Evolutionary conservation across 2,797 vertebrate genomes (phyloP).

Genomic region (Brachymystax lenok): DNA sequence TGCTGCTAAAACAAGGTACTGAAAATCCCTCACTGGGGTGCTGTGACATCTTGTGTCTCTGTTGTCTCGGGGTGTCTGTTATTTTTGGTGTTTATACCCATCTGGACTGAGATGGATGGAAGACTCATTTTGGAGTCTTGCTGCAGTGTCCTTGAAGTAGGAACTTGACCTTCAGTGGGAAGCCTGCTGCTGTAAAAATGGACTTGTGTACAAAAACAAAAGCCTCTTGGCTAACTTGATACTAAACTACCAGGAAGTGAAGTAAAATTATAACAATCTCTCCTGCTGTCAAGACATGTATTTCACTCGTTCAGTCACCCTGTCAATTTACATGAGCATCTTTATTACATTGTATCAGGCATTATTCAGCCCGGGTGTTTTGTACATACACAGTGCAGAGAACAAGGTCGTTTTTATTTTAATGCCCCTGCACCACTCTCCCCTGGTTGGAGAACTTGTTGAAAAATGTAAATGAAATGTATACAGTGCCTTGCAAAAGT

Average conservation of each 20-base stretch:
- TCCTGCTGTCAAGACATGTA: not conserved
- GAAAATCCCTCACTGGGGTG: too few relatives aligned
- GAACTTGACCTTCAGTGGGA: constrained; percentile 39
- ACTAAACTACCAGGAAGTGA: not conserved
- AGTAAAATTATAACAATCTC: not conserved
- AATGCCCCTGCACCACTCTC: not conserved
- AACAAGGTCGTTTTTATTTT: not conserved
- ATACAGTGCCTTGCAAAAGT: too few relatives aligned
- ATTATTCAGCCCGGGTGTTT: constrained; percentile 24
- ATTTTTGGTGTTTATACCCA: too few relatives aligned
- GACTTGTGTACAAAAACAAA: not conserved
- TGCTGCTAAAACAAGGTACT: too few relatives aligned
- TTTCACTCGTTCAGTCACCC: not conserved
- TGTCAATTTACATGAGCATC: not conserved
- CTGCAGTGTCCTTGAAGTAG: constrained; percentile 37
- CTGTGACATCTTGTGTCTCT: too few relatives aligned
- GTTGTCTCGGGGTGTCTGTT: not conserved
- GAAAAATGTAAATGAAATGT: too few relatives aligned
- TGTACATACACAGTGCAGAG: not conserved
- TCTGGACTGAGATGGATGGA: not conserved
- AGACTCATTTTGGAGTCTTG: not conserved
- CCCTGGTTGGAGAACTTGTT: not conserved
- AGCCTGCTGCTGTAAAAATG: constrained; percentile 1
- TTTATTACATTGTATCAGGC: not conserved
- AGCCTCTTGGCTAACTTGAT: not conserved